These are phyloP conservation scores for Charanyca ferruginea DNA, from an alignment of 2,888 invertebrate species.

Conservation along the genomic window DNA sequence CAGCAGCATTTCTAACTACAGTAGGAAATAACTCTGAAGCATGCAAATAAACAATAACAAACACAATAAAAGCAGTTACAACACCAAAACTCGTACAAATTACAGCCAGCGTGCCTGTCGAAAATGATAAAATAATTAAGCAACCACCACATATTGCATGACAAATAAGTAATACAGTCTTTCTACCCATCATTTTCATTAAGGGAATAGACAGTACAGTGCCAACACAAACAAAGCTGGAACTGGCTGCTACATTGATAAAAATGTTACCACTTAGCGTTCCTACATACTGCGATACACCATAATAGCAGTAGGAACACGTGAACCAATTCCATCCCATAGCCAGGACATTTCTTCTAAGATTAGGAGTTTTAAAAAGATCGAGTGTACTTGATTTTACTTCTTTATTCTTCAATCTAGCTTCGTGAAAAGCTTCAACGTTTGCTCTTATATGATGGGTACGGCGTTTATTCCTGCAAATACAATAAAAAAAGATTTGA, in stretches of 20 bases:
- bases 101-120: conserved; percentile 83
- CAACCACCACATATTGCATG: conserved; percentile 92
- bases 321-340: conserved; percentile 95
- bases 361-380: conserved; percentile 93
- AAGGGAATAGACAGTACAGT: conserved; percentile 92
- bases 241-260: conserved; percentile 95
- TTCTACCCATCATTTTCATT: conserved; percentile 93
- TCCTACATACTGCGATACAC: conserved; percentile 95
- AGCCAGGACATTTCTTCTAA: conserved; percentile 93
- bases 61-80: conserved; percentile 95
- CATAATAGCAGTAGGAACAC: conserved; percentile 94
- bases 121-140: conserved; percentile 91
- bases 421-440: conserved; percentile 79
- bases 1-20: conserved; percentile 95
- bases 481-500: conserved; percentile 1
- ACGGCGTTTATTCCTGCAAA: conserved; percentile 86
- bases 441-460: conserved; percentile 81
- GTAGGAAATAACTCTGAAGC: conserved; percentile 97
- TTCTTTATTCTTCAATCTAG: conserved; percentile 70
- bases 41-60: conserved; percentile 96
- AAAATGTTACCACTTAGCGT: conserved; percentile 95
- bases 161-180: conserved; percentile 92
- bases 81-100: conserved; percentile 93
- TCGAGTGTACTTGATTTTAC: conserved; percentile 91
- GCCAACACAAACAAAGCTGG: conserved; percentile 90